phyloP scores from a whole-genome alignment of 2,888 invertebrate species.

The Apotomis turbidana region DNA sequence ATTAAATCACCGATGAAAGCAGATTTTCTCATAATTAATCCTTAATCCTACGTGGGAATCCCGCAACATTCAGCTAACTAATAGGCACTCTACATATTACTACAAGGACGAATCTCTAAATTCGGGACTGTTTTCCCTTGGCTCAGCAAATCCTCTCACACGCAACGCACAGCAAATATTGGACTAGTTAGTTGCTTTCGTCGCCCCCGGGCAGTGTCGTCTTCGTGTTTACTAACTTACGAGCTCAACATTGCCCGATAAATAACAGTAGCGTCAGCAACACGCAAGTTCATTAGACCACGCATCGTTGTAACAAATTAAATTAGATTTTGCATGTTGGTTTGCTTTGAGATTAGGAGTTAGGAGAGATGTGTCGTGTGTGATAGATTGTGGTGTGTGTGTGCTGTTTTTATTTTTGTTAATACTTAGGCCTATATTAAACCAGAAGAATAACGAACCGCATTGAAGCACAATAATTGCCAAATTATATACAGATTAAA shows the following conservation, averaged over 20 bases:
- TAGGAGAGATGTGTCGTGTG: neutral
- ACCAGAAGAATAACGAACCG: no score
- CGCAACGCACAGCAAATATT: conserved; percentile 18
- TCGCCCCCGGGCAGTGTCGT: conserved; percentile 3
- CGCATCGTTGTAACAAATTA: neutral
- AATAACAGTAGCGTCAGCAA: conserved; percentile 21
- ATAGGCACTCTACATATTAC: no score
- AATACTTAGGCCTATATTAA: no score
- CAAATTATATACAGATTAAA: no score
- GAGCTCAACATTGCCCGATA: conserved; percentile 19
- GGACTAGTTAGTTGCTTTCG: conserved; percentile 19
- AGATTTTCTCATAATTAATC: no score
- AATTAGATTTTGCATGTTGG: neutral
- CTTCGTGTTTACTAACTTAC: conserved; percentile 25
- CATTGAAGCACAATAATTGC: no score
- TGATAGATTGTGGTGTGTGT: no score
- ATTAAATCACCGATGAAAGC: no score
- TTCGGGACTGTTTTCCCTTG: neutral
- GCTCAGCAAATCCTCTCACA: conserved; percentile 6
- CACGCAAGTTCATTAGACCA: conserved; percentile 2
- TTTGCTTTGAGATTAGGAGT: neutral
- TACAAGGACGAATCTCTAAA: neutral
- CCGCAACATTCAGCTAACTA: no score
- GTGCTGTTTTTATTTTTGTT: no score
- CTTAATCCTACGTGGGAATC: no score